Percentiles rank a stretch among this genome's conserved stretches.
Evolutionary conservation across 1,140 invertebrate species (phyloP).

Genomic region (Wasmannia auropunctata): DNA sequence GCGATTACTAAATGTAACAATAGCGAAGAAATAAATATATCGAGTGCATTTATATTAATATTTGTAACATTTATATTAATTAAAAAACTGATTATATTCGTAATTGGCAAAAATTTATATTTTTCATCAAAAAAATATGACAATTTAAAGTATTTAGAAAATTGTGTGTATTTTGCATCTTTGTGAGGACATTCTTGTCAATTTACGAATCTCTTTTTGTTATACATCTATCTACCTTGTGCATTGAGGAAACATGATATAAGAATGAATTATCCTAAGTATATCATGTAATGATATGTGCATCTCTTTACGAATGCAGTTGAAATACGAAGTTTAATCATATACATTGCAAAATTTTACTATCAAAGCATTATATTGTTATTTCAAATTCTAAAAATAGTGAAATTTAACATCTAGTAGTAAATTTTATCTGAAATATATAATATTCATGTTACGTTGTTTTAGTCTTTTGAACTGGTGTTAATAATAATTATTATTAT

Average conservation of each 20-base stretch:
- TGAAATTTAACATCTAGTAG: slow-evolving; percentile 8
- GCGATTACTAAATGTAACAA: slow-evolving; percentile 8
- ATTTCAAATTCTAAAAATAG: background rate
- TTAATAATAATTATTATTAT: slow-evolving; percentile 3
- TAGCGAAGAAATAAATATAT: slow-evolving; percentile 18
- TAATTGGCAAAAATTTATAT: slow-evolving; percentile 38
- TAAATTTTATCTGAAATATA: slow-evolving; percentile 9
- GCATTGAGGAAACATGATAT: background rate
- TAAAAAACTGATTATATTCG: background rate
- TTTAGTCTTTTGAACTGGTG: slow-evolving; percentile 14
- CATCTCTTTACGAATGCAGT: slow-evolving; percentile 10
- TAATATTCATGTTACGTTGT: slow-evolving; percentile 7
- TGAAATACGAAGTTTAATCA: slow-evolving; percentile 23
- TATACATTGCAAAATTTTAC: slow-evolving; percentile 5
- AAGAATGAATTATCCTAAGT: background rate
- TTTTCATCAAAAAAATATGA: background rate
- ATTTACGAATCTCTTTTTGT: background rate
- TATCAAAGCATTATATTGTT: slow-evolving; percentile 3
- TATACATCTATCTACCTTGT: background rate
- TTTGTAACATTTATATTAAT: too few species aligned
- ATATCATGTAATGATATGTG: background rate
- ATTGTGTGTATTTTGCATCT: background rate
- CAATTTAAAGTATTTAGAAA: background rate
- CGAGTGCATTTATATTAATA: slow-evolving; percentile 12
- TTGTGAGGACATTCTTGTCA: background rate